Percentiles rank a stretch among this genome's conserved stretches.
Evolutionary conservation across 2,888 invertebrate genomes (phyloP).

Genomic region (Tachina grossa): DNA sequence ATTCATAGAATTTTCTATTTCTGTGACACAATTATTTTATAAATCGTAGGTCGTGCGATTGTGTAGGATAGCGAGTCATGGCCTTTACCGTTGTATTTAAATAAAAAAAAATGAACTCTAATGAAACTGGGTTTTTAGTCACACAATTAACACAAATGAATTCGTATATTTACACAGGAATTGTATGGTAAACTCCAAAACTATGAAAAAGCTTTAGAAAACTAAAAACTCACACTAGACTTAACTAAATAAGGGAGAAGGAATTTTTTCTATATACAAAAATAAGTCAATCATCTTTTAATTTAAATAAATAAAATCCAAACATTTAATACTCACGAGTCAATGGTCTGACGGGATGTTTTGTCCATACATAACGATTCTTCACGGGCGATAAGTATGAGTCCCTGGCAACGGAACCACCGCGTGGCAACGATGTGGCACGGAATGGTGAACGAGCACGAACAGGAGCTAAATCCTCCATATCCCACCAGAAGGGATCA

Average conservation of each 20-base stretch:
- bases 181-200: not conserved
- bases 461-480: slow-evolving; percentile 91
- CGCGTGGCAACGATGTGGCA: slow-evolving; percentile 69
- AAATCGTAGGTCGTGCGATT: too few species aligned
- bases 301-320: not conserved
- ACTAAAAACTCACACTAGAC: not conserved
- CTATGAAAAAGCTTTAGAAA: not conserved
- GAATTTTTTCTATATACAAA: not conserved
- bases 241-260: not conserved
- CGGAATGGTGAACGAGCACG: slow-evolving; percentile 83
- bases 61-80: too few species aligned
- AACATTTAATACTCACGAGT: slow-evolving; percentile 86
- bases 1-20: not conserved
- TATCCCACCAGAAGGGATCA: slow-evolving; percentile 95
- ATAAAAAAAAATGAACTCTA: not conserved
- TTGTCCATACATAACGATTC: slow-evolving; percentile 95
- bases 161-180: slow-evolving; percentile 38
- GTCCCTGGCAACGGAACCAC: slow-evolving; percentile 86
- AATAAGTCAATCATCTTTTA: not conserved
- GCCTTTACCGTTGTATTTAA: too few species aligned
- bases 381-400: slow-evolving; percentile 95
- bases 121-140: slow-evolving; percentile 38
- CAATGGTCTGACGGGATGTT: slow-evolving; percentile 94
- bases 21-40: not conserved
- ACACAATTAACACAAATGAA: not conserved